Evolutionary conservation across 2,797 vertebrate genomes (phyloP).

Genomic region (Lagocephalus sceleratus): DNA sequence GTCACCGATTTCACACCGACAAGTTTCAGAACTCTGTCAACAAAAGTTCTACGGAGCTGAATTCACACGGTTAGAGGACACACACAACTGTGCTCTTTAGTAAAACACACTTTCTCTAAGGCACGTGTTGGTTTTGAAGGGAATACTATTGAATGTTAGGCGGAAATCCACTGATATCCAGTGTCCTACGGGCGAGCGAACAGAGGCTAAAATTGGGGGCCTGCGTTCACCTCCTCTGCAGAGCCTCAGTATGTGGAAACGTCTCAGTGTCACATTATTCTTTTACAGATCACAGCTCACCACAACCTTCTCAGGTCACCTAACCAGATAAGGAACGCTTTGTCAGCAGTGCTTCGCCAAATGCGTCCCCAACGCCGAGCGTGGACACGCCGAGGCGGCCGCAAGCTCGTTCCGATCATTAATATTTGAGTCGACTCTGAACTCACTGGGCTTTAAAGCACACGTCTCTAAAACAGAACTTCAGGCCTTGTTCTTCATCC

Average conservation of each 20-base stretch:
- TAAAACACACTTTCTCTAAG: too few species aligned
- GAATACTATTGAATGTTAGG: too few species aligned
- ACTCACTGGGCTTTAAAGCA: background rate
- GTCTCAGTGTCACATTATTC: conserved; percentile 81
- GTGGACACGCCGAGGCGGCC: conserved; percentile 20
- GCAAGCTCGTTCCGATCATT: conserved; percentile 5
- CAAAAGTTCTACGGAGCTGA: too few species aligned
- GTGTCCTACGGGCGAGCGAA: too few species aligned
- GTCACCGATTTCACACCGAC: too few species aligned
- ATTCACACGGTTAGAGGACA: too few species aligned
- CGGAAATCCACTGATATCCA: too few species aligned
- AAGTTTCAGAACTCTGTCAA: too few species aligned
- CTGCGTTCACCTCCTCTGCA: conserved; percentile 16
- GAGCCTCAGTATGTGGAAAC: conserved; percentile 57
- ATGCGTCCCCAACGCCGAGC: conserved; percentile 54
- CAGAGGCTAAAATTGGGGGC: too few species aligned
- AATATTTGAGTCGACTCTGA: conserved; percentile 30
- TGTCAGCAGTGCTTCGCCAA: conserved; percentile 61
- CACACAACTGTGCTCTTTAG: too few species aligned
- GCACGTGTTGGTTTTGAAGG: too few species aligned
- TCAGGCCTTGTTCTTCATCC: background rate
- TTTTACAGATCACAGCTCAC: conserved; percentile 79
- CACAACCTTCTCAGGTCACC: conserved; percentile 80
- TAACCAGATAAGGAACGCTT: conserved; percentile 73
- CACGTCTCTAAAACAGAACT: too few species aligned